A percentile compares a stretch with the other conserved stretches of the same genome.
Conservation (phyloP, 2,113 vertebrate genomes). For the Centropus unirufus region DNA sequence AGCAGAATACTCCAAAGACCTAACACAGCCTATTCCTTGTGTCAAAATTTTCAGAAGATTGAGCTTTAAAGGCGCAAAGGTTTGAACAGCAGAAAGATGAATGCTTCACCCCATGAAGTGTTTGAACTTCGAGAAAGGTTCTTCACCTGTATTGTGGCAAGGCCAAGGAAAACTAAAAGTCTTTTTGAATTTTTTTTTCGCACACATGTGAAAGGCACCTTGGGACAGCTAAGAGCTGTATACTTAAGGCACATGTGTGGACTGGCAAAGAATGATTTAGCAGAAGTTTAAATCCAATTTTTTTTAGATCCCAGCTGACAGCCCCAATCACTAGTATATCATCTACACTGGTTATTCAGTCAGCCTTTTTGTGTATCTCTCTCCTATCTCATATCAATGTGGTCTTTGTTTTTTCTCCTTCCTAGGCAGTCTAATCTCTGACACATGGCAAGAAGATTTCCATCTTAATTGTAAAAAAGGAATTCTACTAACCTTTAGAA, state of each 20-base stretch:
- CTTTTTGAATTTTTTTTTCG: not conserved
- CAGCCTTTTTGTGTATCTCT: not conserved
- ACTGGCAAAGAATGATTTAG: not conserved
- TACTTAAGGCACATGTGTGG: not conserved
- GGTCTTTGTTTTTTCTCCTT: not conserved
- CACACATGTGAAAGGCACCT: not conserved
- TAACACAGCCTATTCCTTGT: not conserved
- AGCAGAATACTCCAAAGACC: constrained; percentile 56
- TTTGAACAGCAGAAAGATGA: constrained; percentile 37
- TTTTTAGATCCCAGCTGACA: constrained; percentile 2
- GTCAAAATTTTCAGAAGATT: not conserved
- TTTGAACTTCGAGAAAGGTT: not conserved
- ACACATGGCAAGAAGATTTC: not conserved
- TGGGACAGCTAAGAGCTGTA: not conserved
- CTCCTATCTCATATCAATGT: not conserved
- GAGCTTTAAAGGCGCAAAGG: not conserved
- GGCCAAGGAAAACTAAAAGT: not conserved
- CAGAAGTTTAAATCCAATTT: not conserved
- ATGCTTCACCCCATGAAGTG: not conserved
- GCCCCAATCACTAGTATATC: not conserved
- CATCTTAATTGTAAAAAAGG: not conserved
- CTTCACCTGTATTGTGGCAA: not conserved
- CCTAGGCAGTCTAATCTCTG: not conserved
- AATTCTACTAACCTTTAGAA: not conserved
- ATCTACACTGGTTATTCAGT: not conserved